Evolutionary conservation across 2,888 invertebrate genomes (phyloP), one percentile per base, ranked within the genome.

Genomic region (Heteromurus nitidus): DNA sequence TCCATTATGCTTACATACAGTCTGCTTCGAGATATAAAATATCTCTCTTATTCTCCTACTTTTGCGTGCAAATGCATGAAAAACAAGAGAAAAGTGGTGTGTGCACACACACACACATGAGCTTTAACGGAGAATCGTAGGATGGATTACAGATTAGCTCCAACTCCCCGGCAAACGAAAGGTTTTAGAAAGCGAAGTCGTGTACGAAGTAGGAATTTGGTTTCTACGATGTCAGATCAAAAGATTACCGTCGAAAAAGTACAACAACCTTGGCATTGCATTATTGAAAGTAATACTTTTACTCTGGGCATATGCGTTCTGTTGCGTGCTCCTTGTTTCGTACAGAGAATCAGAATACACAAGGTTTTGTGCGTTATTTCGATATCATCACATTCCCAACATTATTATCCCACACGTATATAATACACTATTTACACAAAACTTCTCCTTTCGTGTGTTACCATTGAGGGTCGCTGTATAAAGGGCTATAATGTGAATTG

Each of bases 201-300:
- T 13, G 13, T 36, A 36, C n/a, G 26, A 55, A 9, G 26, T 24
- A 26, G 24, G 55, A 55, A 26, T 55, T 55, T 13, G 26, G 55
- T 24, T 55, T 55, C n/a, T 24, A 24, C 26, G 26, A 55, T 55
- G 55, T 55, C 55, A 55, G 55, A 55, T 55, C 50, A 55, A 55
- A 55, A 55, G 55, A 55, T 26, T 47, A 36, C 13, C 36, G n/a
- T n/a, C n/a, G n/a, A n/a, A n/a, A 5, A 36, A 36, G 36, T 36
- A 36, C 36, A 36, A 36, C 36, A 36, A 36, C 36, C 5, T 13
- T 36, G 36, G 36, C 13, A 36, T 5, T 36, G 13, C 13, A 36
- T 36, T 36, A 36, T 36, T 36, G n/a, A 36, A 36, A 36, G 5
- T 36, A 36, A 36, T 36, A 36, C 36, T 13, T 36, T 36, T 36